These are phyloP conservation scores for Ceratina calcarata DNA, from an alignment of 1,140 invertebrate species.

Conservation along the genomic window DNA sequence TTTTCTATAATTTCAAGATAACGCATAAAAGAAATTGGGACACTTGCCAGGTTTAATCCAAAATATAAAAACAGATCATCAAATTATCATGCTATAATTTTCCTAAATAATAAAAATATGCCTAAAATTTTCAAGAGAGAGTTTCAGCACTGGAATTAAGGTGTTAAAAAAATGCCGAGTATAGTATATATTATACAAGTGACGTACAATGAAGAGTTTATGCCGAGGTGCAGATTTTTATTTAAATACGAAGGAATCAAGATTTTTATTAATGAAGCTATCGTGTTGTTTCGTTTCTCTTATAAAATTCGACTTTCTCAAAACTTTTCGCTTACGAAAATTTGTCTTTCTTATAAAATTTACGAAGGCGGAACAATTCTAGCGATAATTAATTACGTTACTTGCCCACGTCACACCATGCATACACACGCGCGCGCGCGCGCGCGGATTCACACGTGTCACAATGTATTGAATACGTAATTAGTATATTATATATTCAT, in stretches of 20 bases:
- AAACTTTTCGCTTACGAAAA: background rate
- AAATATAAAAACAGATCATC: no score
- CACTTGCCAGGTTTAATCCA: no score
- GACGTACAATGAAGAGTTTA: background rate
- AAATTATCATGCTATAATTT: no score
- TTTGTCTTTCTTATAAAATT: slow-evolving; percentile 2
- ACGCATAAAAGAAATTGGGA: no score
- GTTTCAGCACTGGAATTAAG: no score
- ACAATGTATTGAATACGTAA: slow-evolving; percentile 7
- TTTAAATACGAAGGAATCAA: background rate
- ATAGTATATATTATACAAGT: no score
- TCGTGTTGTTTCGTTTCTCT: background rate
- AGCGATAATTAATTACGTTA: background rate
- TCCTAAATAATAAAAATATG: no score
- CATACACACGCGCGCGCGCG: no score
- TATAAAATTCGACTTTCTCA: background rate
- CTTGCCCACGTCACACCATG: background rate
- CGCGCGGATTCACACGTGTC: no score
- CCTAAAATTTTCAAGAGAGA: no score
- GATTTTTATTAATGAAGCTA: background rate
- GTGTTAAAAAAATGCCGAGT: no score
- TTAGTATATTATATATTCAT: slow-evolving; percentile 12
- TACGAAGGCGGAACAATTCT: background rate
- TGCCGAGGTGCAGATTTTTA: background rate
- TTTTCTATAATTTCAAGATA: no score